These are phyloP conservation scores for Enteromius trimaculatus DNA, from an alignment of 2,797 vertebrate species.

Conservation along the genomic window DNA sequence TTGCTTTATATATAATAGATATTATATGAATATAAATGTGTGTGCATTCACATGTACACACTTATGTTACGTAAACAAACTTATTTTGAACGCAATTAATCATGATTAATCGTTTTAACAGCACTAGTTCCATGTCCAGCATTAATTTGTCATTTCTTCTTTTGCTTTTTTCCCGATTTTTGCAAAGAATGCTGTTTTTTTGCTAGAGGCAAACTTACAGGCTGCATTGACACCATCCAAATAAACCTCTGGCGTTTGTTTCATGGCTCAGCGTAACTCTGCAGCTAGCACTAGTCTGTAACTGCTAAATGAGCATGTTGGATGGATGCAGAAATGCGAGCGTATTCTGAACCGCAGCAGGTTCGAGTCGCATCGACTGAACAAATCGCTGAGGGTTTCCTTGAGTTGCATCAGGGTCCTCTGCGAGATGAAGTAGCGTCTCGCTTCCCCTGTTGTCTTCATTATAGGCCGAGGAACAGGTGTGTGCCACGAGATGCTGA, in stretches of 20 bases:
- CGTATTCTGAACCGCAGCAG: neutral
- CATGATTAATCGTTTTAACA: neutral
- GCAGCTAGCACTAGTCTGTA: neutral
- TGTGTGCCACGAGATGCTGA: constrained; percentile 58
- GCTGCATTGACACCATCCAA: neutral
- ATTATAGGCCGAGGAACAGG: constrained; percentile 62
- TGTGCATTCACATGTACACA: too few relatives aligned
- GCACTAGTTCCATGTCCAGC: neutral
- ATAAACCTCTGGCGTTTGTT: neutral
- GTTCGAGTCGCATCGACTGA: constrained; percentile 15
- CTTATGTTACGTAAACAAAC: neutral
- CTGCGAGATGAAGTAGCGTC: constrained; percentile 60
- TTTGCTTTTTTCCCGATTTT: neutral
- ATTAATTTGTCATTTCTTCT: neutral
- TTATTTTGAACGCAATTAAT: neutral
- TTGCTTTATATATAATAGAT: too few relatives aligned
- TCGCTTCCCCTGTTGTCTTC: constrained; percentile 68
- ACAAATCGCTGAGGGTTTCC: constrained; percentile 61
- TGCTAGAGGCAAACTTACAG: neutral
- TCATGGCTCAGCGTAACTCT: neutral
- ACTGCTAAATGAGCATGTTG: neutral
- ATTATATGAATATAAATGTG: too few relatives aligned
- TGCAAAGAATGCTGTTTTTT: neutral
- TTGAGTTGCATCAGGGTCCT: constrained; percentile 74
- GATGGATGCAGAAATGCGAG: neutral